Evolutionary conservation across 2,797 vertebrate genomes (phyloP).

Genomic region (Apogon talboti): DNA sequence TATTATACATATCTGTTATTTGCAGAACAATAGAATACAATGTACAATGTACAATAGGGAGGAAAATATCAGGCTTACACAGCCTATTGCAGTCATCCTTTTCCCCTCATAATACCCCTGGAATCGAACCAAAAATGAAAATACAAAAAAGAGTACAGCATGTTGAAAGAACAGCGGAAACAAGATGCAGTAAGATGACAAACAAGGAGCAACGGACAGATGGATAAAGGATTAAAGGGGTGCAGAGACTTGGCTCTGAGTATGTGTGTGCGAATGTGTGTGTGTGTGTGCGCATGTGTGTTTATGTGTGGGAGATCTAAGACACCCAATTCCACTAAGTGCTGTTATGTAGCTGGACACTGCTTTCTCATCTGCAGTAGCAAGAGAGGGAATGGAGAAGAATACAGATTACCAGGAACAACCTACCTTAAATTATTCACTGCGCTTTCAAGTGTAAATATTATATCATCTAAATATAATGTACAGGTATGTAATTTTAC

Average conservation of each 20-base stretch:
- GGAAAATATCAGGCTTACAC: no score
- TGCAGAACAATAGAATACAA: no score
- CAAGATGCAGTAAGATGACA: neutral
- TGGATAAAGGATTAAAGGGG: slow-evolving; percentile 11
- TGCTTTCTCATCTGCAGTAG: slow-evolving; percentile 51
- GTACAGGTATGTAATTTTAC: neutral
- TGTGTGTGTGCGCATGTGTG: slow-evolving; percentile 17
- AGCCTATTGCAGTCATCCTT: neutral
- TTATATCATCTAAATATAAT: neutral
- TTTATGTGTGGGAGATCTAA: slow-evolving; percentile 27
- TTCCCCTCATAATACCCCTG: neutral
- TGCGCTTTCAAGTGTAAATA: neutral
- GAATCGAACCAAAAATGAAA: neutral
- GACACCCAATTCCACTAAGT: slow-evolving; percentile 74
- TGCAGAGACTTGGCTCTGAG: slow-evolving; percentile 4
- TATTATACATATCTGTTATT: no score
- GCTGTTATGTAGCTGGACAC: slow-evolving; percentile 43
- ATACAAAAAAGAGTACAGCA: neutral
- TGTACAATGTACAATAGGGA: no score
- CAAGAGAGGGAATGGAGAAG: slow-evolving; percentile 41
- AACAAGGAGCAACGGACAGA: neutral
- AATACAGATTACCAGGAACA: slow-evolving; percentile 55
- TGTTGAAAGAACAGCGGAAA: neutral
- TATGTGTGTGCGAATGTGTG: slow-evolving; percentile 16
- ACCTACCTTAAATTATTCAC: neutral